Conservation (phyloP, 2,113 vertebrate species). For the Trogon melanurus region DNA sequence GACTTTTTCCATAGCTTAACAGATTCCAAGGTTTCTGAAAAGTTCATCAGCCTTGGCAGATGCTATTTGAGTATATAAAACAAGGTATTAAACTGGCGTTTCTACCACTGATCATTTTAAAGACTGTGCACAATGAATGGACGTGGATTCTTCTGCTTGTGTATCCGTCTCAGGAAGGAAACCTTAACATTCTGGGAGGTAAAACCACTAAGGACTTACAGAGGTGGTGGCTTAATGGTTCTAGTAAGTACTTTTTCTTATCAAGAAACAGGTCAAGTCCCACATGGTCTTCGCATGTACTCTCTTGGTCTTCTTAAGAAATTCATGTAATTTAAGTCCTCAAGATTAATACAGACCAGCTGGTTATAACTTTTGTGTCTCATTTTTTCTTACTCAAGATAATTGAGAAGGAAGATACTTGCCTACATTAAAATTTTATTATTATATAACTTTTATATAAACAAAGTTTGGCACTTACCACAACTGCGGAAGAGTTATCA, state of each 20-base stretch:
- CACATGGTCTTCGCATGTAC: rapidly evolving
- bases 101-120: background rate
- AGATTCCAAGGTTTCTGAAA: background rate
- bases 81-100: background rate
- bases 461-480: background rate
- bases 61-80: background rate
- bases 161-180: background rate
- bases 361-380: background rate
- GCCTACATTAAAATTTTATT: background rate
- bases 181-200: background rate
- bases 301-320: background rate
- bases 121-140: background rate
- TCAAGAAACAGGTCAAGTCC: background rate
- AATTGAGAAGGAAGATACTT: background rate
- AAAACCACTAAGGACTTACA: background rate
- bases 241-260: background rate
- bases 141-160: background rate
- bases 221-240: background rate
- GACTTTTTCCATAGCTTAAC: background rate
- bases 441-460: background rate
- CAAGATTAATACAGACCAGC: background rate
- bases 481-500: background rate
- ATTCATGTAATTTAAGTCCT: background rate
- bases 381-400: background rate
- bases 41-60: background rate